Evolutionary conservation across 2,888 invertebrate genomes (phyloP).

Genomic region (Busseola fusca): DNA sequence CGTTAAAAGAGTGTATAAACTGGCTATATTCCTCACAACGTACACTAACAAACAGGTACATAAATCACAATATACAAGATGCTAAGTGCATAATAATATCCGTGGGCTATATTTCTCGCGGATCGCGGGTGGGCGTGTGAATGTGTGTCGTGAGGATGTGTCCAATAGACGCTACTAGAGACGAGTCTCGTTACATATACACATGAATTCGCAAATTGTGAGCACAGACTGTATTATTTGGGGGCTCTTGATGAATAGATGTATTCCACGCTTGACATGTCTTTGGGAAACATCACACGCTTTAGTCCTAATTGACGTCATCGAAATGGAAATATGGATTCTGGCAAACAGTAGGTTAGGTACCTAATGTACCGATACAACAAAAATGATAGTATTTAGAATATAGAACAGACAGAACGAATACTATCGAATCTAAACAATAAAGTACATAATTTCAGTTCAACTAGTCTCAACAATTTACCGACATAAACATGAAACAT

Average conservation of each 20-base stretch:
- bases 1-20: slow-evolving; percentile 18
- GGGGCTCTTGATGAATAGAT: slow-evolving; percentile 39
- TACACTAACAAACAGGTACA: slow-evolving; percentile 53
- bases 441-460: slow-evolving; percentile 20
- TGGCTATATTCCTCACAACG: slow-evolving; percentile 37
- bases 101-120: slow-evolving; percentile 61
- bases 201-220: slow-evolving; percentile 56
- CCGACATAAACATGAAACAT: neutral
- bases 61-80: slow-evolving; percentile 61
- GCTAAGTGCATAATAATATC: slow-evolving; percentile 64
- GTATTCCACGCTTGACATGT: slow-evolving; percentile 11
- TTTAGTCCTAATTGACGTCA: slow-evolving; percentile 16
- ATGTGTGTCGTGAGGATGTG: slow-evolving; percentile 69
- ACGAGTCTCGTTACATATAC: slow-evolving; percentile 39
- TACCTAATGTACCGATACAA: neutral
- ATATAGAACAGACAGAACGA: neutral
- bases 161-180: slow-evolving; percentile 63
- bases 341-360: neutral
- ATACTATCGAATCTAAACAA: neutral
- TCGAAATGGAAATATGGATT: slow-evolving; percentile 19
- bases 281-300: slow-evolving; percentile 23
- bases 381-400: neutral
- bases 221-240: slow-evolving; percentile 44
- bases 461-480: neutral
- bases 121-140: slow-evolving; percentile 76